phyloP scores from a whole-genome alignment of 35 echinoderm and acorn worm species.

The Apostichopus californicus region DNA sequence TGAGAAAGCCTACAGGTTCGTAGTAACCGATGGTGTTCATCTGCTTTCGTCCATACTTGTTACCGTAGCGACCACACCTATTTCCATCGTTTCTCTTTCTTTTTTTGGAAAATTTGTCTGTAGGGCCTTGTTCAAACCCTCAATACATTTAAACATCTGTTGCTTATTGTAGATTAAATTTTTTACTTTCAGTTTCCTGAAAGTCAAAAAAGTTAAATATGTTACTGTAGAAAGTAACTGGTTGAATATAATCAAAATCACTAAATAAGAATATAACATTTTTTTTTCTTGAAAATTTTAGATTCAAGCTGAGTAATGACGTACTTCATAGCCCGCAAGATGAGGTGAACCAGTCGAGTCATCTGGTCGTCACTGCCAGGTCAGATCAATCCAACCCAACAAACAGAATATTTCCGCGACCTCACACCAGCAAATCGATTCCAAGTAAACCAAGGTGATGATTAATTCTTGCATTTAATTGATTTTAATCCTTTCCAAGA shows the following conservation, averaged over 20 bases:
- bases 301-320: slow-evolving; percentile 53
- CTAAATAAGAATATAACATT: background rate
- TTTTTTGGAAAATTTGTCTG: too few relatives aligned
- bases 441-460: slow-evolving; percentile 83
- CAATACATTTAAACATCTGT: too few relatives aligned
- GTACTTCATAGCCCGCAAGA: background rate
- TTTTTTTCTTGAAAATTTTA: background rate
- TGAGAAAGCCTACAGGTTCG: slow-evolving; percentile 48
- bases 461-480: background rate
- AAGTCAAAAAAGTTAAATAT: background rate
- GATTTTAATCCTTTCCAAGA: too few relatives aligned
- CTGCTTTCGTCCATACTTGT: too few relatives aligned
- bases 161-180: too few relatives aligned
- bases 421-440: slow-evolving; percentile 75
- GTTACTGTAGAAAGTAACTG: background rate
- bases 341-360: background rate
- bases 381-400: background rate
- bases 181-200: background rate
- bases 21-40: background rate
- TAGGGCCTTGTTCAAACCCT: too few relatives aligned
- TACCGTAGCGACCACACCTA: too few relatives aligned
- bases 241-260: background rate
- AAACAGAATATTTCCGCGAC: slow-evolving; percentile 56
- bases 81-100: too few relatives aligned
- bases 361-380: slow-evolving; percentile 7